Base-by-base conservation (phyloP, 2,888 invertebrate species). In the Fragum fragum region DNA sequence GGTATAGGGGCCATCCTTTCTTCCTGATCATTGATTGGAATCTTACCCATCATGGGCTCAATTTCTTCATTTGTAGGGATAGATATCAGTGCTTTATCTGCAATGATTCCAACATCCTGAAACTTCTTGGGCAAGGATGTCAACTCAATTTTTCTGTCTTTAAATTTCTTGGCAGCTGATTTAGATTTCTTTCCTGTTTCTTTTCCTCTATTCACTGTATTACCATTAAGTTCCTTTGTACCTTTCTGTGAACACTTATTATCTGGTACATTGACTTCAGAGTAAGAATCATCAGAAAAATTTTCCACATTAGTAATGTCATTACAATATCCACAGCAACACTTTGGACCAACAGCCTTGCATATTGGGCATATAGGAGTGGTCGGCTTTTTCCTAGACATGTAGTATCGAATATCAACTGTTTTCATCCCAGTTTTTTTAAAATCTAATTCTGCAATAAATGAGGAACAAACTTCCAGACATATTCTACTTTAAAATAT, bases 1-100 rank as follows among this genome's bases (percentile, higher is more conserved):
- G 80, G 76, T 28, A 76, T 52, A 9, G 80, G 80, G 21, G 80
- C 80, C 53, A 76, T 61, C 53, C 28, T 80, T n/a, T 80, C 76
- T 1, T 52, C 57, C 47, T 75, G 75, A 52, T 80, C 75, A 42
- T 68, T 47, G 26, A 76, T 73, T 1, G 80, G 73, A 14, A 80
- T 59, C 26, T 70, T 80, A 3, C 76, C 76, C 69, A 80, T 61
- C 61, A 80, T 61, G 52, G 72, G 68, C 39, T 73, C 69, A 9
- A 32, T 53, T 9, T 80, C 59, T 18, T 72, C 72, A 16, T 53
- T 72, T 1, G 61, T 23, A 52, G 80, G 76, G 18, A 80, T 76
- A 18, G 79, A 66, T 21, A 80, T 73, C 26, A 66, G 68, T 11
- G 73, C 76, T 47, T 80, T 80, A 6, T 80, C 76, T 0, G 80